These are phyloP conservation scores for Psophia crepitans DNA, from an alignment of 2,113 vertebrate species.

Conservation along the genomic window DNA sequence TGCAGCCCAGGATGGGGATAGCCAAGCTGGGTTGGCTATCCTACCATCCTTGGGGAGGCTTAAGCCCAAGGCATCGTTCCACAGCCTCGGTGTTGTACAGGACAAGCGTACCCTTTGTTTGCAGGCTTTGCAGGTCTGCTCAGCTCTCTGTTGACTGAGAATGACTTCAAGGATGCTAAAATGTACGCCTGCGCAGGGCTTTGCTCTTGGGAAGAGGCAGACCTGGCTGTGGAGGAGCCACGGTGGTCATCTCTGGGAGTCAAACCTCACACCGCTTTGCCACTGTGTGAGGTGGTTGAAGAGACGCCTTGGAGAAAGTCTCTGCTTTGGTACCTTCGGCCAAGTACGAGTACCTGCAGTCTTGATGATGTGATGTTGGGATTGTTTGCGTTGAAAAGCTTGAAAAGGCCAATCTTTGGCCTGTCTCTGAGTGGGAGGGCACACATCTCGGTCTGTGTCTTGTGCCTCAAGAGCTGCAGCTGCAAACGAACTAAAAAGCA, in stretches of 20 bases:
- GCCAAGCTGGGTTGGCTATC: background rate
- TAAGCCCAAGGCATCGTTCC: background rate
- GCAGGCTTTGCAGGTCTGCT: background rate
- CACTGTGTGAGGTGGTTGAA: background rate
- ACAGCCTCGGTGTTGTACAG: background rate
- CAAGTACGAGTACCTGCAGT: background rate
- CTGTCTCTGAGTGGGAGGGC: background rate
- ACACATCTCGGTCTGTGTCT: background rate
- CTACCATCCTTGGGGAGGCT: background rate
- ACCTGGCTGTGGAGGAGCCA: rapidly evolving
- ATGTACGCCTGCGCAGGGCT: background rate
- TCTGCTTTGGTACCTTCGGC: background rate
- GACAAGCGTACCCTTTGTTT: background rate
- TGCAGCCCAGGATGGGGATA: background rate
- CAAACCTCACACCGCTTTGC: background rate
- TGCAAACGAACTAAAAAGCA: background rate
- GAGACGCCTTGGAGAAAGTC: background rate
- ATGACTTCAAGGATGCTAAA: background rate
- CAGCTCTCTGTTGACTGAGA: background rate
- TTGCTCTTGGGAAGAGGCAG: background rate
- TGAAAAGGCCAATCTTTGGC: background rate
- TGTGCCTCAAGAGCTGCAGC: background rate
- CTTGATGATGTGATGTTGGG: background rate
- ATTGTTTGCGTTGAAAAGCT: background rate
- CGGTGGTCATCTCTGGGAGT: background rate